Evolutionary conservation across 2,888 invertebrate genomes (phyloP).

Genomic region (Pimpla rufipes): DNA sequence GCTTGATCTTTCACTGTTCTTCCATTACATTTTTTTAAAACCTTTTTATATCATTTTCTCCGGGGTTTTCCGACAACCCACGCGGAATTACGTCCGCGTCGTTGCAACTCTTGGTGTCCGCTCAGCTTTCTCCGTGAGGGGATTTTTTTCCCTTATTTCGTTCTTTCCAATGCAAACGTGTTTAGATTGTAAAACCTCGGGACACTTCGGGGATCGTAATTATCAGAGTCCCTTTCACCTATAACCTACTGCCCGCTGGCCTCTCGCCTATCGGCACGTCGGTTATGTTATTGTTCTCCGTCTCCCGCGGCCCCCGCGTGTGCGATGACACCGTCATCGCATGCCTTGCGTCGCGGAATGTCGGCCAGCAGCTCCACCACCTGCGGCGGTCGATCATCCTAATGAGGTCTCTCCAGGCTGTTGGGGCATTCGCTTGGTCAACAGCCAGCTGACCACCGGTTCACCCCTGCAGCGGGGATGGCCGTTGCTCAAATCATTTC

Average conservation of each 20-base stretch:
- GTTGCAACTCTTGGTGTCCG: not conserved
- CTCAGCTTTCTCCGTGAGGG: not conserved
- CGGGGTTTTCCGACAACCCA: not conserved
- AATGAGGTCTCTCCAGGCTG: conserved; percentile 47
- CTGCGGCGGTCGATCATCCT: conserved; percentile 49
- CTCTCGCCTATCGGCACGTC: conserved; percentile 9
- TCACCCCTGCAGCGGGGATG: not conserved
- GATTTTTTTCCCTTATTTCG: not conserved
- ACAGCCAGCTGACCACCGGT: not conserved
- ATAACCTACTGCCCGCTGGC: not conserved
- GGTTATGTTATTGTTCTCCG: conserved; percentile 25
- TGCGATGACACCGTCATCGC: conserved; percentile 2
- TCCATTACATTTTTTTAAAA: conserved; percentile 8
- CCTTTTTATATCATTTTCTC: not conserved
- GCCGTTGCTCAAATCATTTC: conserved; percentile 32
- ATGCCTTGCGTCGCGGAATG: conserved; percentile 17
- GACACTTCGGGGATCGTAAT: not conserved
- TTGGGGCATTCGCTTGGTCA: conserved; percentile 55
- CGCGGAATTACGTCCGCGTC: not conserved
- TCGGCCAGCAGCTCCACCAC: not conserved
- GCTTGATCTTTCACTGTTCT: not conserved
- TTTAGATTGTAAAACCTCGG: not conserved
- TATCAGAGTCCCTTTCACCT: not conserved
- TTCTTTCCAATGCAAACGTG: not conserved
- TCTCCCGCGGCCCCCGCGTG: not conserved